These are phyloP conservation scores for Melanotaenia boesemani DNA, from an alignment of 2,797 vertebrate species.

Conservation along the genomic window DNA sequence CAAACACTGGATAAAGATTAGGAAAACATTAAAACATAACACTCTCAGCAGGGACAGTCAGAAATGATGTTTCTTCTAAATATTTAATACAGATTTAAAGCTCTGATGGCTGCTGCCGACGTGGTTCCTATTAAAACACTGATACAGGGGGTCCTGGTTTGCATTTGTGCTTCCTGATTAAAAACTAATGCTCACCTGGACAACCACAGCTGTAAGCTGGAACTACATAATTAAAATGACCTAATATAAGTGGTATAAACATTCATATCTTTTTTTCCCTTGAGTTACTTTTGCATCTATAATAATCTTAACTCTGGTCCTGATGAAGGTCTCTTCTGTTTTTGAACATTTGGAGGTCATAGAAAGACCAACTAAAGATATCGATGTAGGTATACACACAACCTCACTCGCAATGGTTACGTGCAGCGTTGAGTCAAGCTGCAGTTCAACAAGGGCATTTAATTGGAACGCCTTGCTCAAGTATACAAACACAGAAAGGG, in stretches of 20 bases:
- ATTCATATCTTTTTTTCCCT: not conserved
- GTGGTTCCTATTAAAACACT: not conserved
- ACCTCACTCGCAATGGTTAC: no score
- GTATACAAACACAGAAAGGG: no score
- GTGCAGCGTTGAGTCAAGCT: no score
- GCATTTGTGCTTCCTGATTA: not conserved
- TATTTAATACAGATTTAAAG: not conserved
- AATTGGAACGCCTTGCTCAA: no score
- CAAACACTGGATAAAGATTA: not conserved
- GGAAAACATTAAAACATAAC: not conserved
- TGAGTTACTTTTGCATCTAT: no score
- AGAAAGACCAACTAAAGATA: no score
- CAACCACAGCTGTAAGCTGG: not conserved
- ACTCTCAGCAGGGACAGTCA: not conserved
- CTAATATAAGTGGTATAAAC: not conserved
- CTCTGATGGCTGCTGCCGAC: not conserved
- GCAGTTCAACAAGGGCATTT: no score
- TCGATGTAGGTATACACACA: no score
- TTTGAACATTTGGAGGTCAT: no score
- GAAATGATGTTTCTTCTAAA: not conserved
- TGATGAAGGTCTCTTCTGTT: no score
- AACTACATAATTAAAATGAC: not conserved
- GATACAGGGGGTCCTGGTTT: not conserved
- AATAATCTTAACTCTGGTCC: no score
- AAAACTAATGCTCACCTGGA: constrained; percentile 1